Conservation (phyloP, 2,113 vertebrate species). For the Apteryx mantelli region DNA sequence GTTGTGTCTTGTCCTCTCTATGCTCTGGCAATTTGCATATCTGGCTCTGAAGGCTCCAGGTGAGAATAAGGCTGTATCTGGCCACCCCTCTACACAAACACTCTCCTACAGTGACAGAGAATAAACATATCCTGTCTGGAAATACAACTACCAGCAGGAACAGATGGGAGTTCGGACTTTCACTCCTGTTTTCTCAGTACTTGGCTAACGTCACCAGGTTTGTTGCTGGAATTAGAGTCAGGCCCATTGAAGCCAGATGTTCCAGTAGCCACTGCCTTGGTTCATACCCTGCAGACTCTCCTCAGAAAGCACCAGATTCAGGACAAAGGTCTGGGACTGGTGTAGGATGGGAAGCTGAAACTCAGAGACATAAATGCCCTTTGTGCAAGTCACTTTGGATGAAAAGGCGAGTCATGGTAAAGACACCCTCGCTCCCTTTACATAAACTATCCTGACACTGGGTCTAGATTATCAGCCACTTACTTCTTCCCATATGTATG, state of each 20-base stretch:
- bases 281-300: neutral
- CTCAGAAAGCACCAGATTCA: neutral
- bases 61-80: neutral
- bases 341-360: neutral
- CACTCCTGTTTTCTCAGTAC: neutral
- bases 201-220: fast-evolving
- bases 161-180: neutral
- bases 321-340: neutral
- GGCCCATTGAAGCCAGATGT: neutral
- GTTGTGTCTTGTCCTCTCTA: neutral
- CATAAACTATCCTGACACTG: fast-evolving
- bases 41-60: neutral
- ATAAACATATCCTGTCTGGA: neutral
- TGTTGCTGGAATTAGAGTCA: neutral
- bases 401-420: neutral
- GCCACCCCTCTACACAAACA: neutral
- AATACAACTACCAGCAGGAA: neutral
- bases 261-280: neutral
- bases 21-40: neutral
- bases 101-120: neutral
- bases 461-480: neutral
- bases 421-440: neutral
- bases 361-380: fast-evolving
- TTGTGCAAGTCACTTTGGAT: neutral
- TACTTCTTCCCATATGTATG: neutral